These are phyloP conservation scores for Diphyllodes magnificus DNA, from an alignment of 2,113 vertebrate species.

Conservation along the genomic window DNA sequence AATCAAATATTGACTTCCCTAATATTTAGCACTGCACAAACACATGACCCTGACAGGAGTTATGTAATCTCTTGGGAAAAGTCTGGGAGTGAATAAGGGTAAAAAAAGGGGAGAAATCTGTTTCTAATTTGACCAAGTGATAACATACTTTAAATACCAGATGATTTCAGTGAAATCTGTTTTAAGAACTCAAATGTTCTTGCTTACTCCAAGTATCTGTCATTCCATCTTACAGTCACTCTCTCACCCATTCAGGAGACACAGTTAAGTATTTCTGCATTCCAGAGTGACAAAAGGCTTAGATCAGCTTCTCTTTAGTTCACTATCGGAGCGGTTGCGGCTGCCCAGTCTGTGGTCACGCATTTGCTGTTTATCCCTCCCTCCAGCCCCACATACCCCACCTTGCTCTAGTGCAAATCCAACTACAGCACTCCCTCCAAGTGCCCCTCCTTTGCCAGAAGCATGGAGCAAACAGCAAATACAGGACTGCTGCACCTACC, in stretches of 20 bases:
- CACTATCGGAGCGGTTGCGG: fast-evolving
- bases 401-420: neutral
- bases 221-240: neutral
- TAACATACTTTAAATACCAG: neutral
- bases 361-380: neutral
- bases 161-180: neutral
- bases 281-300: neutral
- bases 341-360: neutral
- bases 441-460: neutral
- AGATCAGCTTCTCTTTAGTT: neutral
- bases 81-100: neutral
- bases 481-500: neutral
- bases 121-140: neutral
- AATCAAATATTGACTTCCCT: neutral
- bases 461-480: neutral
- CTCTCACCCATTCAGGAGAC: neutral
- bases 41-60: neutral
- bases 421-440: neutral
- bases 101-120: neutral
- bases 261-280: neutral
- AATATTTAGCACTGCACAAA: neutral
- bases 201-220: neutral
- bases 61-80: neutral
- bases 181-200: neutral
- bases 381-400: neutral